phyloP scores from a whole-genome alignment of 2,113 vertebrate genomes.

The Cyphomyrus discorhynchus region DNA sequence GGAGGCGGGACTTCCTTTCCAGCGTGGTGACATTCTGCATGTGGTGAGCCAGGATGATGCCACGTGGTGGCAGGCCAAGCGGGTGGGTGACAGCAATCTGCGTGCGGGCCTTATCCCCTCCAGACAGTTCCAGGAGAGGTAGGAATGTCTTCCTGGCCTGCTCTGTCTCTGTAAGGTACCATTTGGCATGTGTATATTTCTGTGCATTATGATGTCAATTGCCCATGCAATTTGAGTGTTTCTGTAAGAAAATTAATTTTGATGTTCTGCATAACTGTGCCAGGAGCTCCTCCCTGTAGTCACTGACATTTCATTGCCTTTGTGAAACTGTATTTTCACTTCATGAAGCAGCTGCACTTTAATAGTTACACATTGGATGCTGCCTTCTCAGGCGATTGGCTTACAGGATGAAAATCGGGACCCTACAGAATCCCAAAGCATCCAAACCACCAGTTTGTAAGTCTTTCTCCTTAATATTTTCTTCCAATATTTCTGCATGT shows the following conservation, averaged over 20 bases:
- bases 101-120: slow-evolving; percentile 88
- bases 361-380: neutral
- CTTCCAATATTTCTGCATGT: neutral
- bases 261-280: neutral
- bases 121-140: slow-evolving; percentile 90
- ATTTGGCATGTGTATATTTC: neutral
- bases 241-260: neutral
- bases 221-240: neutral
- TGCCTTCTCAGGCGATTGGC: slow-evolving; percentile 64
- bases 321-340: neutral
- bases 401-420: slow-evolving; percentile 73
- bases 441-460: slow-evolving; percentile 70
- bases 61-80: slow-evolving; percentile 94
- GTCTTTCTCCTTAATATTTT: slow-evolving; percentile 28
- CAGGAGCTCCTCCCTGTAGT: neutral
- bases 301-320: neutral
- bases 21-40: slow-evolving; percentile 77
- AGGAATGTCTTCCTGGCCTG: neutral
- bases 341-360: neutral
- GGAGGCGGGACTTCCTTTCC: slow-evolving; percentile 86
- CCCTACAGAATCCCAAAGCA: slow-evolving; percentile 59
- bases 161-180: neutral
- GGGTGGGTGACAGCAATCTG: slow-evolving; percentile 81
- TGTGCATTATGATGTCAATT: neutral
- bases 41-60: slow-evolving; percentile 87